Conservation (phyloP, 1,140 invertebrate genomes). For the Zaprionus kolodkinae region DNA sequence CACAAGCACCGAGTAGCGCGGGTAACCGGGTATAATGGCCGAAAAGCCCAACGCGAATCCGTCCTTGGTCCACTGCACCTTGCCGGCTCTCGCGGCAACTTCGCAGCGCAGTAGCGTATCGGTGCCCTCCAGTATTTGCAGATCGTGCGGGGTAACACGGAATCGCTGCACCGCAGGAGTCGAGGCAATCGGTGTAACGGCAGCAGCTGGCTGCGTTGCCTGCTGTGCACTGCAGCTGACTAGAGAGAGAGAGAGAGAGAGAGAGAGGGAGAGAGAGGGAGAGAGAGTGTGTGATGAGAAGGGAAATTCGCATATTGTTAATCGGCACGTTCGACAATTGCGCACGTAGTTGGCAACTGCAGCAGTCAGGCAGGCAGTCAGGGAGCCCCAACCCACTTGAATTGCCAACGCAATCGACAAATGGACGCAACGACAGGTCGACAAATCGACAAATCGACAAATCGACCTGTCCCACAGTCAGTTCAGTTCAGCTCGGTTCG, state of each 20-base stretch:
- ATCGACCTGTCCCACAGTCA: conserved; percentile 64
- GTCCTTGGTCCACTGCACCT: conserved; percentile 87
- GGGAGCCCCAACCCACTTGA: conserved; percentile 46
- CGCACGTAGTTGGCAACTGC: conserved; percentile 78
- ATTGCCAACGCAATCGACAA: conserved; percentile 59
- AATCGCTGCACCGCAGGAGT: conserved; percentile 88
- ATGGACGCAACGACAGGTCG: conserved; percentile 56
- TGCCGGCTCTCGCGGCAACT: conserved; percentile 91
- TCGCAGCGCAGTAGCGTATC: conserved; percentile 93
- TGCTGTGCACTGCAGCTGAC: conserved; percentile 31
- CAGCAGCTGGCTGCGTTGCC: conserved; percentile 9
- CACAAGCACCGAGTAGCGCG: conserved; percentile 93
- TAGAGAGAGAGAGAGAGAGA: conserved; percentile 22
- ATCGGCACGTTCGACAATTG: conserved; percentile 81
- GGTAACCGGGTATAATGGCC: conserved; percentile 89
- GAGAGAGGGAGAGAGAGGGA: conserved; percentile 8
- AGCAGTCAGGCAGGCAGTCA: conserved; percentile 31
- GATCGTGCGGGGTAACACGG: conserved; percentile 90
- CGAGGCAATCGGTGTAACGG: conserved; percentile 80
- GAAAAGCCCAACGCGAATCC: not conserved
- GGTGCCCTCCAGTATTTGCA: conserved; percentile 92
- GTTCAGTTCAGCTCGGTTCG: not conserved
- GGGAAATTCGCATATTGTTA: conserved; percentile 64
- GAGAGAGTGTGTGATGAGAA: conserved; percentile 15
- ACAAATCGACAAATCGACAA: conserved; percentile 52